phyloP scores from a whole-genome alignment of 2,797 vertebrate species.

The Anabas testudineus region DNA sequence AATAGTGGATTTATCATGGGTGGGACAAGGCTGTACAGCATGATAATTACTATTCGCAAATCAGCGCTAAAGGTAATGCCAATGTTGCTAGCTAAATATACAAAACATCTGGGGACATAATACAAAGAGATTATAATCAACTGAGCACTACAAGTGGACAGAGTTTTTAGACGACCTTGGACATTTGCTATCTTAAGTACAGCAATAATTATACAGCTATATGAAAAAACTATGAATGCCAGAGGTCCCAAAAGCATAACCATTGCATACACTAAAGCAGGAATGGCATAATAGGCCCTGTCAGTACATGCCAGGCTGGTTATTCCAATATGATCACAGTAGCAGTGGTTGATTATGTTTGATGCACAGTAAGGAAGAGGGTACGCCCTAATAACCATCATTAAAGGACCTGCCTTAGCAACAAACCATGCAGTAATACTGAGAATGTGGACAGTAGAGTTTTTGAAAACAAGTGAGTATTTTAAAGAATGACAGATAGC shows the following conservation, averaged over 20 bases:
- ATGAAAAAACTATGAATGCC: conserved; percentile 78
- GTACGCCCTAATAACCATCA: conserved; percentile 72
- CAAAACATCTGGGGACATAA: conserved; percentile 76
- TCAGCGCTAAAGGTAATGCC: conserved; percentile 63
- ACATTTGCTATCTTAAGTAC: conserved; percentile 71
- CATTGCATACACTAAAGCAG: conserved; percentile 76
- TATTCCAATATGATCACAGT: conserved; percentile 83
- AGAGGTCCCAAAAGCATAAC: conserved; percentile 70
- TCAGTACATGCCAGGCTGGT: conserved; percentile 82
- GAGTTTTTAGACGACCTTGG: conserved; percentile 74
- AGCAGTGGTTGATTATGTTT: conserved; percentile 83
- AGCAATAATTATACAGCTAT: conserved; percentile 73
- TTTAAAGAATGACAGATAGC: conserved; percentile 77
- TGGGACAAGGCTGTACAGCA: conserved; percentile 76
- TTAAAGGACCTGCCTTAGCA: conserved; percentile 6
- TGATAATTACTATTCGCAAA: conserved; percentile 71
- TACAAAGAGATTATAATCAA: conserved; percentile 82
- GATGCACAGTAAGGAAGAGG: conserved; percentile 81
- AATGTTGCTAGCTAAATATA: conserved; percentile 68
- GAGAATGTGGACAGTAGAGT: conserved; percentile 51
- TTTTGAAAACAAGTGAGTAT: conserved; percentile 77
- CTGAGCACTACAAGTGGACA: conserved; percentile 85
- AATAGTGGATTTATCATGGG: conserved; percentile 86
- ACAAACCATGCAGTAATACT: conserved; percentile 60
- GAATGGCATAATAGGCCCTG: conserved; percentile 67